Percentiles rank a stretch among this genome's conserved stretches.
Evolutionary conservation across 2,113 vertebrate species (phyloP).

Genomic region (Bambusicola thoracicus): DNA sequence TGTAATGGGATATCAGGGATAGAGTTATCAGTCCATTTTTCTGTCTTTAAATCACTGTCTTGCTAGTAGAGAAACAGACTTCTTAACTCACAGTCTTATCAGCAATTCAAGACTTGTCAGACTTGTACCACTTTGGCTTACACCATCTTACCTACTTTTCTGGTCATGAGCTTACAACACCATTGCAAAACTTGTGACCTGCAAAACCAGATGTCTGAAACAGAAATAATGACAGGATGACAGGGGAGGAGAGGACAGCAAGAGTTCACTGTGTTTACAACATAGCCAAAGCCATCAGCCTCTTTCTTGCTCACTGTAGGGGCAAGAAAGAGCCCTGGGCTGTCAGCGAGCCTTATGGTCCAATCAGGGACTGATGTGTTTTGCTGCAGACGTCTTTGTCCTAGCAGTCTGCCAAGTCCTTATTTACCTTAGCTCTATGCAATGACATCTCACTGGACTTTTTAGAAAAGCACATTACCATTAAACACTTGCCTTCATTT

Average conservation of each 20-base stretch:
- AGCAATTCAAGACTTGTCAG: constrained; percentile 10
- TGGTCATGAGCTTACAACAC: background rate
- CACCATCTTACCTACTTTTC: background rate
- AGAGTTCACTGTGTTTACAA: background rate
- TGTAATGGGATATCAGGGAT: background rate
- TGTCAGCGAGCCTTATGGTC: accelerated
- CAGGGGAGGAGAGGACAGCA: background rate
- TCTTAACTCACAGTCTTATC: background rate
- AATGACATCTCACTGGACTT: accelerated
- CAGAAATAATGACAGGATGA: constrained; percentile 1
- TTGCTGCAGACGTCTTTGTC: background rate
- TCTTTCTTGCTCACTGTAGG: background rate
- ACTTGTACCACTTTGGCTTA: background rate
- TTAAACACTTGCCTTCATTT: background rate
- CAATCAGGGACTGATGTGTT: background rate
- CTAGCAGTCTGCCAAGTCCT: background rate
- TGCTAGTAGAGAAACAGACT: background rate
- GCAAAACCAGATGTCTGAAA: constrained; percentile 21
- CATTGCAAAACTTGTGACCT: constrained; percentile 25
- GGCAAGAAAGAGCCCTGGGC: background rate
- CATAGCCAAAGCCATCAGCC: background rate
- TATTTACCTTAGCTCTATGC: background rate
- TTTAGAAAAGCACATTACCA: background rate
- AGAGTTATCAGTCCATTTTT: background rate
- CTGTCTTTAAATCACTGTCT: background rate